A percentile compares a stretch with the other conserved stretches of the same genome.
Conservation (phyloP, 2,113 vertebrate genomes). For the Meriones unguiculatus region DNA sequence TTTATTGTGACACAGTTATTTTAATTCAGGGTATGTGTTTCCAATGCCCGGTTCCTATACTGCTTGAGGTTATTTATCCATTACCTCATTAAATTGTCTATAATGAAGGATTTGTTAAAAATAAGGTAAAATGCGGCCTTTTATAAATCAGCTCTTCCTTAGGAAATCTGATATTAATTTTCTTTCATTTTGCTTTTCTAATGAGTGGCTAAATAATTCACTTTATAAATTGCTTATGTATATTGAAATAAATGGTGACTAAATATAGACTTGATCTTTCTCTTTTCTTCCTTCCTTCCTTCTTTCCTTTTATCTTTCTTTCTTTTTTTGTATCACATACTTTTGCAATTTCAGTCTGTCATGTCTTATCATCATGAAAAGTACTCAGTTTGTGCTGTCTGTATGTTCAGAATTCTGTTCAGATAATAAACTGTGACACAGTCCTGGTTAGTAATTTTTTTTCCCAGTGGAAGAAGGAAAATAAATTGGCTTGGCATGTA, state of each 20-base stretch:
- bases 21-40: conserved; percentile 43
- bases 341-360: background rate
- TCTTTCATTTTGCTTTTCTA: conserved; percentile 63
- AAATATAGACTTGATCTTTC: conserved; percentile 58
- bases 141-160: conserved; percentile 5
- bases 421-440: background rate
- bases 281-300: background rate
- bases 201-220: conserved; percentile 69
- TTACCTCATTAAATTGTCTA: conserved; percentile 43
- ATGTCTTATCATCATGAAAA: background rate
- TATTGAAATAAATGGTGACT: conserved; percentile 61
- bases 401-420: background rate
- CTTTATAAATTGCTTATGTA: conserved; percentile 55
- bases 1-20: conserved; percentile 23
- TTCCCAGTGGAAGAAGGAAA: background rate
- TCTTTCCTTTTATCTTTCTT: background rate
- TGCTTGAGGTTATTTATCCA: conserved; percentile 50
- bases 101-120: background rate
- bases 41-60: conserved; percentile 58
- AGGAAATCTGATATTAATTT: conserved; percentile 79
- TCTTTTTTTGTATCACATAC: background rate
- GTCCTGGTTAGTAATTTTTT: background rate
- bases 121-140: background rate
- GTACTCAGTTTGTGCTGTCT: background rate
- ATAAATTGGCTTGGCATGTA: background rate